Evolutionary conservation across 2,888 invertebrate genomes (phyloP).

Genomic region (Allacma fusca): DNA sequence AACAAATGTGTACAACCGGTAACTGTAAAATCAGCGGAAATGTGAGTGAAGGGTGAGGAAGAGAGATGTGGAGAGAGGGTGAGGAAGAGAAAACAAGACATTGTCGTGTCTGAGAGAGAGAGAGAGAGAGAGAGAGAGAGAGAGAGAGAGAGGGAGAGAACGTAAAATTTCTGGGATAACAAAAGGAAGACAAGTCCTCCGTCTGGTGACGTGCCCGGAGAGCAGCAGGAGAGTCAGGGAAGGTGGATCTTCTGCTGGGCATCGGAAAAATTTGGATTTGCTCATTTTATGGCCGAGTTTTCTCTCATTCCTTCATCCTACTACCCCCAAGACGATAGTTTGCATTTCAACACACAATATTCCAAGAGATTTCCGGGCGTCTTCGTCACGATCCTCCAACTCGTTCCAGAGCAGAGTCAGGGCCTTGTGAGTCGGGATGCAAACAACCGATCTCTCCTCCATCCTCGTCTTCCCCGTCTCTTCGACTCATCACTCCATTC

Average conservation of each 20-base stretch:
- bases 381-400: not conserved
- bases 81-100: not conserved
- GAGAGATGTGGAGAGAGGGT: not conserved
- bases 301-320: slow-evolving; percentile 18
- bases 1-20: not conserved
- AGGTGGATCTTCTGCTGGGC: not conserved
- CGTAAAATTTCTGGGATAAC: too few species aligned
- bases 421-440: too few species aligned
- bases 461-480: too few species aligned
- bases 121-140: not conserved
- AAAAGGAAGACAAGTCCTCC: too few species aligned
- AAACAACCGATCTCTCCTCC: too few species aligned
- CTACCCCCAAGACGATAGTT: slow-evolving; percentile 19
- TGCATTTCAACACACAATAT: slow-evolving; percentile 36
- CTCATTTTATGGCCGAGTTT: slow-evolving; percentile 24
- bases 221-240: not conserved
- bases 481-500: too few species aligned
- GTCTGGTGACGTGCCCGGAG: too few species aligned
- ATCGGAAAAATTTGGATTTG: slow-evolving; percentile 14
- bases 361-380: slow-evolving; percentile 1
- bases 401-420: not conserved
- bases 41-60: not conserved
- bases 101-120: not conserved
- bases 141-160: too few species aligned
- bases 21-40: not conserved